These are phyloP conservation scores for Salvator merianae DNA, from an alignment of 2,113 vertebrate species.

Conservation along the genomic window DNA sequence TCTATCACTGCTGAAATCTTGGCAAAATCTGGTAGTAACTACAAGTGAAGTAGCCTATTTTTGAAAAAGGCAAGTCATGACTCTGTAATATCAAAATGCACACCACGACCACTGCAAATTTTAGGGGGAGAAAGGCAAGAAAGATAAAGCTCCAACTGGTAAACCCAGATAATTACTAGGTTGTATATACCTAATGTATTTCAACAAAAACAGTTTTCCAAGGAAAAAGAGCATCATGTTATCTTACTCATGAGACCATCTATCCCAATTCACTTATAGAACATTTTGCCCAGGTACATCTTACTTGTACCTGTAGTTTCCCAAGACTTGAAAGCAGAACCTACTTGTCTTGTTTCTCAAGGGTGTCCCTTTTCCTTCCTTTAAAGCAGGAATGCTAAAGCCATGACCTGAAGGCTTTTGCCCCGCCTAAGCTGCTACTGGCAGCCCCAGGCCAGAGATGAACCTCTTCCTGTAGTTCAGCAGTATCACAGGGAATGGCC, in stretches of 20 bases:
- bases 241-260: not conserved
- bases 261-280: not conserved
- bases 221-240: not conserved
- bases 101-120: no score
- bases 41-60: not conserved
- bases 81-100: not conserved
- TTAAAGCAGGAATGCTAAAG: no score
- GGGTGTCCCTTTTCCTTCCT: no score
- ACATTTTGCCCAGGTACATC: not conserved
- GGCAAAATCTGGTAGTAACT: not conserved
- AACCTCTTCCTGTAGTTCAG: no score
- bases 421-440: no score
- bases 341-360: no score
- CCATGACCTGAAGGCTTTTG: no score
- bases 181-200: not conserved
- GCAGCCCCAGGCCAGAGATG: no score
- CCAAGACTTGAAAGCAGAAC: not conserved
- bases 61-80: not conserved
- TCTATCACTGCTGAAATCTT: no score
- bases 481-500: no score
- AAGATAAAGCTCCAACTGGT: not conserved
- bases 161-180: no score
- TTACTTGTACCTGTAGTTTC: not conserved
- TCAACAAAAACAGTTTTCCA: not conserved
- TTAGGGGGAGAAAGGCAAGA: not conserved